Evolutionary conservation across 2,113 vertebrate genomes (phyloP).

Genomic region (Oncorhynchus keta): DNA sequence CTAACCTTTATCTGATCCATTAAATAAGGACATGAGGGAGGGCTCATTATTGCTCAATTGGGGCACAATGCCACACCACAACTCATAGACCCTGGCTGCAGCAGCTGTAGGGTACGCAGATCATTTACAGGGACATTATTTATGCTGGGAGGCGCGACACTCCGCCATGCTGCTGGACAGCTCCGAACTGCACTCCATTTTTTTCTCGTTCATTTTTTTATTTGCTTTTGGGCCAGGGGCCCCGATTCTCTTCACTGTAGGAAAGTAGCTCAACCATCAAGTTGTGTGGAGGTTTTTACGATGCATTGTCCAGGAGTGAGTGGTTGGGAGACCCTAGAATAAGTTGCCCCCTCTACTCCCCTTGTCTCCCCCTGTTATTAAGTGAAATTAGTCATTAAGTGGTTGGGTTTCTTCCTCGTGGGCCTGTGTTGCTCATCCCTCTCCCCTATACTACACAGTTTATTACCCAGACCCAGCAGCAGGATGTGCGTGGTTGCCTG

Average conservation of each 20-base stretch:
- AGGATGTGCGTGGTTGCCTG: slow-evolving; percentile 25
- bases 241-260: slow-evolving; percentile 51
- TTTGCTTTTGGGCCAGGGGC: slow-evolving; percentile 51
- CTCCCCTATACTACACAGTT: neutral
- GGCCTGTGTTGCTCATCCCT: slow-evolving; percentile 38
- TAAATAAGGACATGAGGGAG: slow-evolving; percentile 35
- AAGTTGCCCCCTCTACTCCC: slow-evolving; percentile 21
- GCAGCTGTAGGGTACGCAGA: slow-evolving; percentile 46
- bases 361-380: slow-evolving; percentile 5
- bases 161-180: slow-evolving; percentile 53
- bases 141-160: slow-evolving; percentile 43
- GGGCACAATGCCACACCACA: slow-evolving; percentile 51
- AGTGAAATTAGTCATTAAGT: slow-evolving; percentile 39
- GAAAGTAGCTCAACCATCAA: slow-evolving; percentile 55
- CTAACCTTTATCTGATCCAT: slow-evolving; percentile 58
- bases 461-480: neutral
- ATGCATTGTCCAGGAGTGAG: slow-evolving; percentile 45
- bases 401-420: slow-evolving; percentile 11
- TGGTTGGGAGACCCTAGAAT: slow-evolving; percentile 18
- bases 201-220: slow-evolving; percentile 44
- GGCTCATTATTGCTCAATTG: slow-evolving; percentile 61
- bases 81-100: slow-evolving; percentile 56
- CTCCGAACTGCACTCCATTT: slow-evolving; percentile 41
- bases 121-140: slow-evolving; percentile 60
- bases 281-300: slow-evolving; percentile 45